Evolutionary conservation across 2,888 invertebrate genomes (phyloP), one percentile per base, ranked within the genome.

Genomic region (Pharmacophagus antenor): DNA sequence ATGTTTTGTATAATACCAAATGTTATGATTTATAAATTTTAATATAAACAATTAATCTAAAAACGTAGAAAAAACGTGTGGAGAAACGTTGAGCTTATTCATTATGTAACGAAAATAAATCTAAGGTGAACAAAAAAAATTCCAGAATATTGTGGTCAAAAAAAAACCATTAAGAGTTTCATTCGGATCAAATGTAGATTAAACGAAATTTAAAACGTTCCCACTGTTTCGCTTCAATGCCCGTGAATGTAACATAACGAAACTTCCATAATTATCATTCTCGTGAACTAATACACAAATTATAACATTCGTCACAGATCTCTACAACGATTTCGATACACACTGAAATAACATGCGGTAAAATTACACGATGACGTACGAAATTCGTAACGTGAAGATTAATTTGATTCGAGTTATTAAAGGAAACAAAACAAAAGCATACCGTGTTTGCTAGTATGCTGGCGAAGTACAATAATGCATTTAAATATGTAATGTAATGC

Each of bases 211-310:
- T 73, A 63, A 84, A 83, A 82, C 74, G 84, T 90, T 90, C 90
- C 86, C 89, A 90, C 82, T 84, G 90, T 81, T 78, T 74, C 84
- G 89, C 82, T 85, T 76, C 81, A 84, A 73, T 77, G 86, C 76
- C 70, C 72, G 67, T 77, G 78, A 84, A 85, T 83, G 75, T 83
- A 80, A 77, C 78, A 74, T 82, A 83, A 71, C 71, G 74, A 61
- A 78, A 79, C 76, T 73, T 78, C 79, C 76, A 81, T 86, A 85
- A 89, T 88, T 87, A 86, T 88, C 85, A 85, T 78, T 80, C 79
- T 83, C 77, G 79, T 81, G 85, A 84, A 84, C 85, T 87, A 86
- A 88, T 88, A 88, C 82, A 80, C 81, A 83, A 82, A 87, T 86
- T 86, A 81, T 73, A 75, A 69, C 74, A 86, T 90, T 88, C 84